These are phyloP conservation scores for Chauna torquata DNA, from an alignment of 2,113 vertebrate species.

Conservation along the genomic window DNA sequence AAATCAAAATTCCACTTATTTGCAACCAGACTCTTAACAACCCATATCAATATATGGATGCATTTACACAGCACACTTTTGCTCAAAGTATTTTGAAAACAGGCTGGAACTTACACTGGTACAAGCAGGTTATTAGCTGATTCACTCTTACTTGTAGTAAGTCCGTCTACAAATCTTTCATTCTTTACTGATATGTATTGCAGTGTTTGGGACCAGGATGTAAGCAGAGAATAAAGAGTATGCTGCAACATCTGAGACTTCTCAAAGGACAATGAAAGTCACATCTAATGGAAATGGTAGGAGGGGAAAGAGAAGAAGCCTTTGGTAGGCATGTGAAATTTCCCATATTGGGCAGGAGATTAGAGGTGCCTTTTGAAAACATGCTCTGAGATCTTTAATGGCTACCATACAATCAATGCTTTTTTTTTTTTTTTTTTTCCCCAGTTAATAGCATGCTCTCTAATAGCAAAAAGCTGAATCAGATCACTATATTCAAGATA, in stretches of 20 bases:
- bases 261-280: background rate
- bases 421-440: background rate
- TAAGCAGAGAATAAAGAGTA: background rate
- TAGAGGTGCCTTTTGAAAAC: background rate
- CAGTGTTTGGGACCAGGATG: background rate
- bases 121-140: background rate
- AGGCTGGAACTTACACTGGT: background rate
- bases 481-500: background rate
- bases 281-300: background rate
- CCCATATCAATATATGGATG: background rate
- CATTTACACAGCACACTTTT: background rate
- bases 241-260: background rate
- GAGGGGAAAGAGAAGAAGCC: background rate
- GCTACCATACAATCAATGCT: background rate
- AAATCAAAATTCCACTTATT: conserved; percentile 7
- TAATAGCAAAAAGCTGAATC: background rate
- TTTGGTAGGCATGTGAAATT: background rate
- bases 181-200: background rate
- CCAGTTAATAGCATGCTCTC: background rate
- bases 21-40: background rate
- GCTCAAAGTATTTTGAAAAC: background rate
- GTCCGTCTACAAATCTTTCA: background rate
- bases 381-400: background rate
- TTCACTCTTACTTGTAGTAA: background rate
- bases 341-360: background rate